Evolutionary conservation across 2,888 invertebrate species (phyloP).

Genomic region (Elysia crispata): DNA sequence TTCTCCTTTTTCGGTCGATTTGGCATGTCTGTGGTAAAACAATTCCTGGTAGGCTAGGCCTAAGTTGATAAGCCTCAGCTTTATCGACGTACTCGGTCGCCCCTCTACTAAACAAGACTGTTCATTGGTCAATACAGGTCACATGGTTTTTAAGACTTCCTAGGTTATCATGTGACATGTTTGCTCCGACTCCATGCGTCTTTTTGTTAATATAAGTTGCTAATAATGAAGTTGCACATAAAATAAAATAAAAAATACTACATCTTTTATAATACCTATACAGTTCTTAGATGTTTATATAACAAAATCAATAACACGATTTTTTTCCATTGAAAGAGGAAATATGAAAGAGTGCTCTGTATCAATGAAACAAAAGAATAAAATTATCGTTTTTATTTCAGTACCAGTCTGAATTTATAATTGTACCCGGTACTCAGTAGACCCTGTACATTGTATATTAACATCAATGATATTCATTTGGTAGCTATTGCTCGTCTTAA

Average conservation of each 20-base stretch:
- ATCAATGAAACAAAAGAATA: too few relatives aligned
- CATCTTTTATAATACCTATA: neutral
- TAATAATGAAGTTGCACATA: too few relatives aligned
- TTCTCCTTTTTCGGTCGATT: constrained; percentile 74
- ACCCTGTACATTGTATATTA: too few relatives aligned
- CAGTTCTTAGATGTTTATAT: too few relatives aligned
- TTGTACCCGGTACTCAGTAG: too few relatives aligned
- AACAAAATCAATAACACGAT: neutral
- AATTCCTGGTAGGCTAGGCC: constrained; percentile 53
- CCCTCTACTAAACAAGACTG: constrained; percentile 69
- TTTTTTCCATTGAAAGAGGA: neutral
- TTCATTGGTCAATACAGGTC: constrained; percentile 66
- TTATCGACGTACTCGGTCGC: constrained; percentile 60
- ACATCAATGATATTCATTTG: too few relatives aligned
- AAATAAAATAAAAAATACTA: too few relatives aligned
- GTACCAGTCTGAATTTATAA: too few relatives aligned
- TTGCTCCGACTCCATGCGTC: neutral
- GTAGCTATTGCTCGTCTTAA: too few relatives aligned
- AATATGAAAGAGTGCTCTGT: too few relatives aligned
- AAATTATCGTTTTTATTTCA: too few relatives aligned
- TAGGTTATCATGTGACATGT: constrained; percentile 40
- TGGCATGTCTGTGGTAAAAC: constrained; percentile 66
- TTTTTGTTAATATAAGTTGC: too few relatives aligned
- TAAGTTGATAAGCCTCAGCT: constrained; percentile 43
- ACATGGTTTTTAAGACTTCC: constrained; percentile 61